A percentile compares a stretch with the other conserved stretches of the same genome.
These are phyloP conservation scores for Pipa parva DNA, from an alignment of 2,113 vertebrate genomes.

Conservation along the genomic window DNA sequence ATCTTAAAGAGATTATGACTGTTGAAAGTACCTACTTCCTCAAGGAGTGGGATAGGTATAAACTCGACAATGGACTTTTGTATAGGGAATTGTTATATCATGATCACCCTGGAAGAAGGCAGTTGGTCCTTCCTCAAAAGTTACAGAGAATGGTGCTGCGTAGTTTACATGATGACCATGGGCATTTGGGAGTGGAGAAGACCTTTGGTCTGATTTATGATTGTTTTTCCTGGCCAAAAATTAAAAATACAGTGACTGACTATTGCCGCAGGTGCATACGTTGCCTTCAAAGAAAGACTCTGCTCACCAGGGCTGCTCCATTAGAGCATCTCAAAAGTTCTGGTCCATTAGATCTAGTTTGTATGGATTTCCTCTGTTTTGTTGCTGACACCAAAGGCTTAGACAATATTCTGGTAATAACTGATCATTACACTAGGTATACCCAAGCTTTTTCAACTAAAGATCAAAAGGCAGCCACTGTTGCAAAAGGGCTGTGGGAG, in stretches of 20 bases:
- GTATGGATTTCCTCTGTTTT: neutral
- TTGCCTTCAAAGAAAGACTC: neutral
- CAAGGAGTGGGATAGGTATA: neutral
- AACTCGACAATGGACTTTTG: neutral
- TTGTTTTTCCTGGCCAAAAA: neutral
- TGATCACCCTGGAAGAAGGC: neutral
- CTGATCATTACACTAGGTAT: conserved; percentile 2
- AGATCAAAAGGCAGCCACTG: neutral
- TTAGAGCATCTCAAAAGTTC: neutral
- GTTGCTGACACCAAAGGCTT: neutral
- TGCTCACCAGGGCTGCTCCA: neutral
- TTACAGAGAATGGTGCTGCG: neutral
- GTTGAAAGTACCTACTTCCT: neutral
- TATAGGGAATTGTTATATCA: neutral
- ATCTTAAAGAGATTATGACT: neutral
- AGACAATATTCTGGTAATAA: neutral
- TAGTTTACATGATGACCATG: neutral
- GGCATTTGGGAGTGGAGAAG: neutral
- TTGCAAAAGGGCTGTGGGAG: neutral
- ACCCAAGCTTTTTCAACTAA: neutral
- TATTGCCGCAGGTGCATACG: neutral
- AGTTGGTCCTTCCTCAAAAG: neutral
- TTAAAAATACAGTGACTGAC: neutral
- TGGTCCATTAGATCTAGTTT: neutral
- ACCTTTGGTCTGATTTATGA: neutral